Evolutionary conservation across 2,113 vertebrate genomes (phyloP).

Genomic region (Psammodynastes pulverulentus): DNA sequence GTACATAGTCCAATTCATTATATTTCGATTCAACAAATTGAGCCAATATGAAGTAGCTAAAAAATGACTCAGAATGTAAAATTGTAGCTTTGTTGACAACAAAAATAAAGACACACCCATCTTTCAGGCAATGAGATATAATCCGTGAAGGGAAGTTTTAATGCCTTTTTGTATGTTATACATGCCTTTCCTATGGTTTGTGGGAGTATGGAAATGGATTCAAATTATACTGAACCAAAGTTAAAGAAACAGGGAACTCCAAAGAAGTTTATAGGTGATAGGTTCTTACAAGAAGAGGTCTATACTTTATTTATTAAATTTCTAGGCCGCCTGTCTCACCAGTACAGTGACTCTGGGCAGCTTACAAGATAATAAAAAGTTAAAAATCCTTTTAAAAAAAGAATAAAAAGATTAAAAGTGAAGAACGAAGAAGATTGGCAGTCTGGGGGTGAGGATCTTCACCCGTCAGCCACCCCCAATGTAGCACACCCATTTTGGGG

Average conservation of each 20-base stretch:
- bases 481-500: not conserved
- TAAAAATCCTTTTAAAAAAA: not conserved
- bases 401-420: too few species aligned
- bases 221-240: conserved; percentile 5
- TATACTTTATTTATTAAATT: conserved; percentile 9
- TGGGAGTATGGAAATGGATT: conserved; percentile 14
- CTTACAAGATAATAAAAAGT: not conserved
- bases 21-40: not conserved
- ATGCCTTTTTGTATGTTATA: not conserved
- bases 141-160: not conserved
- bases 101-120: conserved; percentile 27
- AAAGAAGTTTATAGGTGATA: not conserved
- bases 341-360: not conserved
- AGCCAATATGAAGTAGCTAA: conserved; percentile 31
- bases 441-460: not conserved
- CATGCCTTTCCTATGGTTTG: conserved; percentile 35
- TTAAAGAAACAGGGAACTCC: conserved; percentile 42
- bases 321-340: not conserved
- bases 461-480: not conserved
- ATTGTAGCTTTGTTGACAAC: conserved; percentile 51
- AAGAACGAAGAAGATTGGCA: not conserved
- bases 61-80: not conserved
- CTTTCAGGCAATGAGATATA: not conserved
- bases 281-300: not conserved
- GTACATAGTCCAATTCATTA: conserved; percentile 4